phyloP scores from a whole-genome alignment of 1,140 invertebrate species.

The Diorhabda sublineata region DNA sequence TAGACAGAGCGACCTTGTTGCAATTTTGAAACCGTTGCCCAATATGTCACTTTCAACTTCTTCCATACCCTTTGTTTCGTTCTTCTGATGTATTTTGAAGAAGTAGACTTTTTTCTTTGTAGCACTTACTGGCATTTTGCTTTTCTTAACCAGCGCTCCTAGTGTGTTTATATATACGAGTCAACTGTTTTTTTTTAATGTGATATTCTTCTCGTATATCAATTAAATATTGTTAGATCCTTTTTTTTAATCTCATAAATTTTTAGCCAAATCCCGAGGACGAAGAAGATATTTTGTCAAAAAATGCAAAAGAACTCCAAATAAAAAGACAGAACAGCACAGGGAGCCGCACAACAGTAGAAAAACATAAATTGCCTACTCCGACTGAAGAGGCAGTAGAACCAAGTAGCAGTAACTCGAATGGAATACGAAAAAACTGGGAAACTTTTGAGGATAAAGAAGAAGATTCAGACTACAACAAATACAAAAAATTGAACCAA shows the following conservation, averaged over 20 bases:
- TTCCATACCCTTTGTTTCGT: no score
- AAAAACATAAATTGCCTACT: constrained; percentile 12
- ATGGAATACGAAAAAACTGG: constrained; percentile 19
- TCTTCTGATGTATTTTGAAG: no score
- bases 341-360: constrained; percentile 15
- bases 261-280: constrained; percentile 35
- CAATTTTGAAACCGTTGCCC: no score
- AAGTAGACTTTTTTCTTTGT: no score
- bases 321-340: constrained; percentile 30
- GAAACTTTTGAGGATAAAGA: constrained; percentile 29
- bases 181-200: no score
- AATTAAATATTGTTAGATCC: background rate
- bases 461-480: constrained; percentile 8
- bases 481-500: constrained; percentile 12
- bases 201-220: no score
- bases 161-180: no score
- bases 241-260: constrained; percentile 8
- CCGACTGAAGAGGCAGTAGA: background rate
- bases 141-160: no score
- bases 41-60: no score
- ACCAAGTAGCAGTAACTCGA: constrained; percentile 17
- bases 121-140: no score
- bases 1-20: no score
- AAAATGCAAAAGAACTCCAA: constrained; percentile 37
- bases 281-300: constrained; percentile 41